These are phyloP conservation scores for Gymnothorax reevesii DNA, from an alignment of 2,797 vertebrate genomes.

Conservation along the genomic window DNA sequence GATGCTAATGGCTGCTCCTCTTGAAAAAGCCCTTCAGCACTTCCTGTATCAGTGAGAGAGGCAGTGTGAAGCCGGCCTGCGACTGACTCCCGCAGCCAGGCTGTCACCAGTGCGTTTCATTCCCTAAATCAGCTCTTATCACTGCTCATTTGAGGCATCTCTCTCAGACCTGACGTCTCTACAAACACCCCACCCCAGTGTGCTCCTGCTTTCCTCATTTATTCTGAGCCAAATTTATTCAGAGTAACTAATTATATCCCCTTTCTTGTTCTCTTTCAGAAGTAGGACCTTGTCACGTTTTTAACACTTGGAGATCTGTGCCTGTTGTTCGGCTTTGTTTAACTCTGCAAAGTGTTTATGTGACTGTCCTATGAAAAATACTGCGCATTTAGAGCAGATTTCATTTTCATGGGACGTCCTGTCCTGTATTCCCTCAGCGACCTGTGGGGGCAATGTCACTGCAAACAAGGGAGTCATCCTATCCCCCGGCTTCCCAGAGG, in stretches of 20 bases:
- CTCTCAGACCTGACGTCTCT: background rate
- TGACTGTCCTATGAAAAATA: no score
- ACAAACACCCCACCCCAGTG: background rate
- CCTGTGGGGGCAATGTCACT: conserved; percentile 92
- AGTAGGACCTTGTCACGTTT: background rate
- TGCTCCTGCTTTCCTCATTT: background rate
- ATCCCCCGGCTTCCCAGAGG: conserved; percentile 92
- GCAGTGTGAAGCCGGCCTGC: background rate
- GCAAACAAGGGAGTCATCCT: conserved; percentile 91
- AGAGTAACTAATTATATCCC: background rate
- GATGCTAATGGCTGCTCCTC: background rate
- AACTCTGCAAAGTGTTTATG: no score
- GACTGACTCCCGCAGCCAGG: background rate
- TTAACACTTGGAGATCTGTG: no score
- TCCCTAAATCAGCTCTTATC: no score
- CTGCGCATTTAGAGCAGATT: background rate
- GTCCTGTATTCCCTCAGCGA: conserved; percentile 71
- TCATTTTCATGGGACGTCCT: background rate
- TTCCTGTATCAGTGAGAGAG: background rate
- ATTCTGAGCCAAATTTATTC: background rate
- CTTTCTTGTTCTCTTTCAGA: background rate
- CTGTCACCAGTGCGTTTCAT: background rate
- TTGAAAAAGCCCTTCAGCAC: background rate
- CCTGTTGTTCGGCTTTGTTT: no score
- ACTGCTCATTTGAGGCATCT: no score